phyloP scores from a whole-genome alignment of 2,888 invertebrate genomes.

The Ramazzottius varieornatus region DNA sequence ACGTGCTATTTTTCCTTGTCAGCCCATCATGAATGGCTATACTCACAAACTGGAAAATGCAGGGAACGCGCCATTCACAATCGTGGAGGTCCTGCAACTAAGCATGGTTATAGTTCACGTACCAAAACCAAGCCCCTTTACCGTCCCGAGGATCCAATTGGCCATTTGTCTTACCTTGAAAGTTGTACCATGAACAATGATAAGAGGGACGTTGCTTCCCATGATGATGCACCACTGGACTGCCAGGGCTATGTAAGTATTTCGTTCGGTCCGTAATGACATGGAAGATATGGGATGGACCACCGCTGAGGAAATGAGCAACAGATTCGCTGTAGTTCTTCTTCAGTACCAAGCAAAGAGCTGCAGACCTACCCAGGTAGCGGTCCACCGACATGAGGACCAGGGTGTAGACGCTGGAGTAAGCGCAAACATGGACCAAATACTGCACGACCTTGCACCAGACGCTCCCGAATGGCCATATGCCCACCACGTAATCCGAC shows the following conservation, averaged over 20 bases:
- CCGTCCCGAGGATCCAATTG: too few species aligned
- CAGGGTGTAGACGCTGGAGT: conserved; percentile 70
- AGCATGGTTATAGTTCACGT: not conserved
- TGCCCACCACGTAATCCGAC: conserved; percentile 54
- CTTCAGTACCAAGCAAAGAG: not conserved
- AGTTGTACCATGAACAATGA: not conserved
- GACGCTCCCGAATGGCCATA: conserved; percentile 66
- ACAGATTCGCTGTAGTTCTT: not conserved
- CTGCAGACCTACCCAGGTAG: conserved; percentile 35
- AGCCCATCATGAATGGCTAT: too few species aligned
- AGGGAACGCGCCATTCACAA: not conserved
- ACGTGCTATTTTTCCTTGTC: too few species aligned
- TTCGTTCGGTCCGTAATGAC: conserved; percentile 49
- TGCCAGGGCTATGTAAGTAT: conserved; percentile 48
- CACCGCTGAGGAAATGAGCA: conserved; percentile 29
- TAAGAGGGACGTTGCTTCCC: not conserved
- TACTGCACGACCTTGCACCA: conserved; percentile 78
- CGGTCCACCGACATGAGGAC: conserved; percentile 72
- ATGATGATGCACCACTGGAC: conserved; percentile 50
- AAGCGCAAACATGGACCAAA: conserved; percentile 66
- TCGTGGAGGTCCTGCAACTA: not conserved
- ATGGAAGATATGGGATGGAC: conserved; percentile 71
- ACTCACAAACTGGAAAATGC: not conserved
- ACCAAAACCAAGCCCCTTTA: too few species aligned
- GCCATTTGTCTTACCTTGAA: too few species aligned